Conservation (phyloP, 2,888 invertebrate genomes). For the Rambutsinella grinnellia region DNA sequence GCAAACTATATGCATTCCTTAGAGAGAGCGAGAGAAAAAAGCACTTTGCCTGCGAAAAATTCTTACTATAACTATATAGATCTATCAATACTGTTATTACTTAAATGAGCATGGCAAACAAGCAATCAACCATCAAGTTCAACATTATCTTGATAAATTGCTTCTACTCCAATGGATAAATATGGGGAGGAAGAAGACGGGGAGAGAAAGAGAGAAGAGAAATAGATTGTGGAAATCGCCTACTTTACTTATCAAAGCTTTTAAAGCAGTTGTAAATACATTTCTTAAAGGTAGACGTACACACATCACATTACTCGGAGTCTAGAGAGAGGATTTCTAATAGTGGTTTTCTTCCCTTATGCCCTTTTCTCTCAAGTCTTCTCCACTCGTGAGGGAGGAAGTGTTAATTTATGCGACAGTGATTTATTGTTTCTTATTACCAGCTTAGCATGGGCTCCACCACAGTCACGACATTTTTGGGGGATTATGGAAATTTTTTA, state of each 20-base stretch:
- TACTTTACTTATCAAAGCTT: neutral
- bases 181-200: constrained; percentile 3
- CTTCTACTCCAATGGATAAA: constrained; percentile 12
- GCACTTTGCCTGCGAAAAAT: no score
- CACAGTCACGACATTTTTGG: neutral
- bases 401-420: constrained; percentile 58
- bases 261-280: neutral
- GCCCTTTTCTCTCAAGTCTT: neutral
- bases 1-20: no score
- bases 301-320: neutral
- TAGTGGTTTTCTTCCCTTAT: no score
- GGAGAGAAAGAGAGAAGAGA: constrained; percentile 10
- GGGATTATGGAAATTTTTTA: constrained; percentile 51
- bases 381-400: constrained; percentile 43
- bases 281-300: neutral
- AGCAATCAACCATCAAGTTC: constrained; percentile 42
- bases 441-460: constrained; percentile 21
- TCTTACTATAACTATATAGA: no score
- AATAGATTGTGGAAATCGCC: neutral
- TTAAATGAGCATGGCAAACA: constrained; percentile 25
- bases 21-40: no score
- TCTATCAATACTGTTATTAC: constrained; percentile 3
- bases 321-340: neutral
- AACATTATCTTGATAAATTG: constrained; percentile 46
- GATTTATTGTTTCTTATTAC: constrained; percentile 48